phyloP scores from a whole-genome alignment of 2,113 vertebrate species.

The Notothenia coriiceps region DNA sequence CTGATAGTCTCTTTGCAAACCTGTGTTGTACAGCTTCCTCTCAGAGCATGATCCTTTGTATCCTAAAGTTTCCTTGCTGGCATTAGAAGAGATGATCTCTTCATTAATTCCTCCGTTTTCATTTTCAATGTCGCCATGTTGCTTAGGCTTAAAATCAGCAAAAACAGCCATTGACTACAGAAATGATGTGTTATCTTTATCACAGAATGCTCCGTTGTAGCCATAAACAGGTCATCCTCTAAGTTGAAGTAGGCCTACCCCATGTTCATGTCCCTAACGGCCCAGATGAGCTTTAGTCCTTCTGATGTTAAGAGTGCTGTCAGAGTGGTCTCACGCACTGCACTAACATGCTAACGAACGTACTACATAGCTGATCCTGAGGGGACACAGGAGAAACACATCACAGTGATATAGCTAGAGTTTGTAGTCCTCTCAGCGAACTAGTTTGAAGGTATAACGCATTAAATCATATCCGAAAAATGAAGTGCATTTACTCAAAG shows the following conservation, averaged over 20 bases:
- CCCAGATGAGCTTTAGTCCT: constrained; percentile 74
- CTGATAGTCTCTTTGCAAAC: constrained; percentile 25
- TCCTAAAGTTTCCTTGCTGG: constrained; percentile 5
- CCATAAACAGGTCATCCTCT: constrained; percentile 63
- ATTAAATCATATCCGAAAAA: constrained; percentile 69
- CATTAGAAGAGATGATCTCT: constrained; percentile 2
- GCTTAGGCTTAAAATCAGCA: constrained; percentile 7
- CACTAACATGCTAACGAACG: constrained; percentile 76
- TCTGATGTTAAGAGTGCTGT: constrained; percentile 80
- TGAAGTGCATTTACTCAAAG: constrained; percentile 69
- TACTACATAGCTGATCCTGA: constrained; percentile 57
- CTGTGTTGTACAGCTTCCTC: constrained; percentile 21
- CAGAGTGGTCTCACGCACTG: constrained; percentile 75
- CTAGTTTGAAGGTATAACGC: constrained; percentile 70
- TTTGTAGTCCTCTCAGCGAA: constrained; percentile 68
- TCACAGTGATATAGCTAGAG: constrained; percentile 55
- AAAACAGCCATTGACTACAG: not conserved
- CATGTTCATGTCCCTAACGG: constrained; percentile 69
- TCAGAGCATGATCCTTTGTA: constrained; percentile 20
- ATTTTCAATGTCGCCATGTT: constrained; percentile 1
- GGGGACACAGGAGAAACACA: constrained; percentile 59
- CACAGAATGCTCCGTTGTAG: constrained; percentile 30
- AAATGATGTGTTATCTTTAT: constrained; percentile 40
- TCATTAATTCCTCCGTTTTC: constrained; percentile 1
- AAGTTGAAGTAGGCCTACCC: constrained; percentile 62